Conservation (phyloP, 2,797 vertebrate species). For the Mus minutoides region DNA sequence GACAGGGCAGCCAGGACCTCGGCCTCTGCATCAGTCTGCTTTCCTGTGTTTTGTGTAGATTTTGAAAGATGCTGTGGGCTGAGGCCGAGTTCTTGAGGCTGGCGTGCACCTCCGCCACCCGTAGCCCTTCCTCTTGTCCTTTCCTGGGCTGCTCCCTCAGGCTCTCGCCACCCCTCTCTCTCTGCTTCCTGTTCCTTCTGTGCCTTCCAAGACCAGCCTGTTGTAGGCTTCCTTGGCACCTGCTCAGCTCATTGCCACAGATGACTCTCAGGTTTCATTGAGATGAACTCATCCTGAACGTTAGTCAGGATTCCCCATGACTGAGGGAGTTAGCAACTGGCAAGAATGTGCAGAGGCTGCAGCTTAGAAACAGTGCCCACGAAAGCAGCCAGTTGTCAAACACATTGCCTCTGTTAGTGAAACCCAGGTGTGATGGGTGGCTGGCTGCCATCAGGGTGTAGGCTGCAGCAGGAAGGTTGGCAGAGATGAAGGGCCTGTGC, state of each 20-base stretch:
- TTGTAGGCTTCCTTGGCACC: background rate
- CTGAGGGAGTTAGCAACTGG: background rate
- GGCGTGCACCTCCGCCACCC: background rate
- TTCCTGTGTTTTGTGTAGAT: background rate
- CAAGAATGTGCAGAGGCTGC: background rate
- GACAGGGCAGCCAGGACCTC: too few relatives aligned
- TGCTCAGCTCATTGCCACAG: rapidly evolving
- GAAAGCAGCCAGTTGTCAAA: background rate
- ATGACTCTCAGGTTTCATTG: background rate
- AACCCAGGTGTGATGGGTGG: background rate
- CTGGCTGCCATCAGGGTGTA: background rate
- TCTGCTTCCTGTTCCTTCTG: background rate
- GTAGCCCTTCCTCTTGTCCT: too few relatives aligned
- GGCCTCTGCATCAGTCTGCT: background rate
- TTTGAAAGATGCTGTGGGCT: background rate
- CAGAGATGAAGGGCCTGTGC: rapidly evolving
- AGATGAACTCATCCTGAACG: background rate
- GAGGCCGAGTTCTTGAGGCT: background rate
- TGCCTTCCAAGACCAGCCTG: background rate
- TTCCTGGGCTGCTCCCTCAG: too few relatives aligned
- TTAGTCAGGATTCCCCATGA: background rate
- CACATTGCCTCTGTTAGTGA: background rate
- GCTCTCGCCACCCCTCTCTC: background rate
- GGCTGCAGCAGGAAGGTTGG: background rate
- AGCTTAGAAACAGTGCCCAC: background rate